These are phyloP conservation scores for Wiebesia pumilae DNA, from an alignment of 1,140 invertebrate genomes.

Conservation along the genomic window DNA sequence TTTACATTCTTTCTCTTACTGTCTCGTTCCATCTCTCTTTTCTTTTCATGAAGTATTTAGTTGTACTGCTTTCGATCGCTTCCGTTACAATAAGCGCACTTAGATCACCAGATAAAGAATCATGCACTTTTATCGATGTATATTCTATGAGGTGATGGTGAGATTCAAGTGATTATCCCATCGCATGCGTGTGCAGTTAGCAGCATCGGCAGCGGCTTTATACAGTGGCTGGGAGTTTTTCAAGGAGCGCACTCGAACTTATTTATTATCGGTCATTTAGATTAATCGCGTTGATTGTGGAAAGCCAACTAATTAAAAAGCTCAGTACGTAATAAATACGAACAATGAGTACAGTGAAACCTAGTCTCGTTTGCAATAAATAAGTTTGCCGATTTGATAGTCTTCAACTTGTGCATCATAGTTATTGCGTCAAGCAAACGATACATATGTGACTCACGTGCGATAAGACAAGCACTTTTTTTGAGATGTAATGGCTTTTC, in stretches of 20 bases:
- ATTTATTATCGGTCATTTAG: conserved; percentile 21
- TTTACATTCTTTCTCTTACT: too few species aligned
- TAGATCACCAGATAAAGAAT: conserved; percentile 32
- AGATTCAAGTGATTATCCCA: conserved; percentile 6
- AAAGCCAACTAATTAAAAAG: conserved; percentile 42
- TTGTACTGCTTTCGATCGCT: conserved; percentile 8
- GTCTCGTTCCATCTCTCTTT: too few species aligned
- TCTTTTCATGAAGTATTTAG: not conserved
- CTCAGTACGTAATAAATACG: not conserved
- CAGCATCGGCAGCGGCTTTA: not conserved
- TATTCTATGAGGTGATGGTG: not conserved
- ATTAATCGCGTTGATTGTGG: conserved; percentile 25
- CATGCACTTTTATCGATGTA: conserved; percentile 14
- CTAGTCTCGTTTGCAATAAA: not conserved
- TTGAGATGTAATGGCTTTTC: not conserved
- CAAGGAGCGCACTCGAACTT: not conserved
- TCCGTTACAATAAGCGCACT: conserved; percentile 28
- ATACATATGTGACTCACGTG: not conserved
- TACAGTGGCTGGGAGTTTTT: not conserved
- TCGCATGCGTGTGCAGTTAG: too few species aligned
- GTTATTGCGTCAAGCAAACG: not conserved
- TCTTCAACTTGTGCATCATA: not conserved
- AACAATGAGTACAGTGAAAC: not conserved
- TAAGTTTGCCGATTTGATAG: not conserved
- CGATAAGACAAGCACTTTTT: not conserved